Conservation (phyloP, 2,113 vertebrate species). For the Atrichornis clamosus region DNA sequence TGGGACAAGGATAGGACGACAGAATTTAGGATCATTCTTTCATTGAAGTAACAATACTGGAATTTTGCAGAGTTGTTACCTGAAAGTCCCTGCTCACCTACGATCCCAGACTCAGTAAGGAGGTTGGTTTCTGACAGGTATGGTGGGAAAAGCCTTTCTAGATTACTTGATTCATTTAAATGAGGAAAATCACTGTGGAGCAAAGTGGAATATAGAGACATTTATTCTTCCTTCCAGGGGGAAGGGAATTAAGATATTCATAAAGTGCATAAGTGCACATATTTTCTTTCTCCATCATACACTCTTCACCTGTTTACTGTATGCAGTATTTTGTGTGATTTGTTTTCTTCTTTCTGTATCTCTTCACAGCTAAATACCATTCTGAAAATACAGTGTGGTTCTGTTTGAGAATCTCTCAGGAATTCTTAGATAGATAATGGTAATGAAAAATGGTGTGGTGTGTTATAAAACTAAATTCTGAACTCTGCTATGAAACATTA, state of each 20-base stretch:
- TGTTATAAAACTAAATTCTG: constrained; percentile 35
- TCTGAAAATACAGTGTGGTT: constrained; percentile 29
- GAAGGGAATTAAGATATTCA: constrained; percentile 23
- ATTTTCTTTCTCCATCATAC: not conserved
- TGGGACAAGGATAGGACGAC: not conserved
- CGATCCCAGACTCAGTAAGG: not conserved
- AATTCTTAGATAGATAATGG: not conserved
- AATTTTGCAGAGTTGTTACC: not conserved
- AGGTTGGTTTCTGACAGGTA: not conserved
- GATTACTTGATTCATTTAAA: constrained; percentile 4
- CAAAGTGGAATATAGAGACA: not conserved
- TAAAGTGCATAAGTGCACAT: not conserved
- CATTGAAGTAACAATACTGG: not conserved
- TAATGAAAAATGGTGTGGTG: not conserved
- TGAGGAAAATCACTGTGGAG: constrained; percentile 12
- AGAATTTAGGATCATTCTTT: not conserved
- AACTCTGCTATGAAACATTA: not conserved
- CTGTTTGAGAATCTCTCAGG: not conserved
- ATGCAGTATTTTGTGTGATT: not conserved
- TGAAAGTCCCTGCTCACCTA: not conserved
- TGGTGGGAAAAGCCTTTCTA: not conserved
- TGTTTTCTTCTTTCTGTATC: not conserved
- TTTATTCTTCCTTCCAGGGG: not conserved
- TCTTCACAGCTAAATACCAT: constrained; percentile 7
- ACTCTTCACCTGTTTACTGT: not conserved